Evolutionary conservation across 1,140 invertebrate genomes (phyloP), one percentile per base, ranked within the genome.

Genomic region (Muscidifurax raptorellus): DNA sequence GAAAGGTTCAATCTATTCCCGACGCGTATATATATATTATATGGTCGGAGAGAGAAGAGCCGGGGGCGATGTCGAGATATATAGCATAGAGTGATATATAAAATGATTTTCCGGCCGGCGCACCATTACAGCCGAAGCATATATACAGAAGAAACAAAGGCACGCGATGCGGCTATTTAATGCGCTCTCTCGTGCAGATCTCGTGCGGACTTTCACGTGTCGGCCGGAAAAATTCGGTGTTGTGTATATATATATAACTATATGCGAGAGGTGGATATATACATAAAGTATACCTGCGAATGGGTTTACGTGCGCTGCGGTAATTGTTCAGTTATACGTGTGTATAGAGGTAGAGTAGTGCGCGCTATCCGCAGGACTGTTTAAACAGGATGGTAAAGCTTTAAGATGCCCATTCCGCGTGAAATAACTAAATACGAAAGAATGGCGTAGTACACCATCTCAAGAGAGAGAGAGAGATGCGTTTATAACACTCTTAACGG

Each of bases 1-100:
- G 64, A 80, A 80, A 71, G 66, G 67, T 71, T 32, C 52, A 18
- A 79, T n/a, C 74, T 77, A 27, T 59, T 30, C 47, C 13, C 59
- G 12, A 22, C 18, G 6, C 4, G n/a, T 6, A 59, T 13, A n/a
- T n/a, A n/a, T n/a, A n/a, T n/a, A n/a, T n/a, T n/a, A n/a, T n/a
- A n/a, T n/a, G 22, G 22, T 22, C 25, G 67, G 30, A 30, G 27
- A 71, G 27, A 71, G 27, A 59, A 59, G 52, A 59, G 52, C 18
- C 52, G 52, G 52, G 18, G 52, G 52, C 15, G 6, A 59, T 59
- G 22, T 4, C 2, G 22, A 59, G 52, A 59, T 59, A 59, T 59
- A 59, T 18, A 4, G 52, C 52, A 22, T 4, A n/a, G 52, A 59
- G 52, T 59, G 52, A 59, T 59, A 59, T 59, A 59, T 59, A 59